A percentile compares a stretch with the other conserved stretches of the same genome.
These are phyloP conservation scores for Drosophila lacicola DNA, from an alignment of 2,888 invertebrate species.

Conservation along the genomic window DNA sequence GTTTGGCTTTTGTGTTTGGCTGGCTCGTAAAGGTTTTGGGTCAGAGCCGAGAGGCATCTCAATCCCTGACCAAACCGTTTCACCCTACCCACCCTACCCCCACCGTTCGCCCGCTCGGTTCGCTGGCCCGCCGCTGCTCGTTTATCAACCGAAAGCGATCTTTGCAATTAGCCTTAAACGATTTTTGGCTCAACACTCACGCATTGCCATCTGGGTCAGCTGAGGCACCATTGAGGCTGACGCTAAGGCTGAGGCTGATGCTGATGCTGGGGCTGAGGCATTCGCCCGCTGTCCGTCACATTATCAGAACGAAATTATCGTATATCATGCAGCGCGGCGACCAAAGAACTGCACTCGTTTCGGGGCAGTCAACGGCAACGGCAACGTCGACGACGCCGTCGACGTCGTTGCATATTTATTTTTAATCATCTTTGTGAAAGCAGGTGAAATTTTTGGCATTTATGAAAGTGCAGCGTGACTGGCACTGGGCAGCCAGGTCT, in stretches of 20 bases:
- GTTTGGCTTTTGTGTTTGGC: constrained; percentile 16
- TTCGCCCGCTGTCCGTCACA: constrained; percentile 72
- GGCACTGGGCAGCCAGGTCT: constrained; percentile 40
- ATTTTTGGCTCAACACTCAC: constrained; percentile 80
- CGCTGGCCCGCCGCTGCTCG: constrained; percentile 40
- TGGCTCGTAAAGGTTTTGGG: constrained; percentile 73
- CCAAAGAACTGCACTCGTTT: constrained; percentile 67
- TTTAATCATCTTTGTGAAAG: constrained; percentile 83
- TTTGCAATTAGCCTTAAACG: constrained; percentile 83
- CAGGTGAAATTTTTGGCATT: constrained; percentile 83
- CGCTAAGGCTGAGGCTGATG: constrained; percentile 1
- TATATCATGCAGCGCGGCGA: constrained; percentile 71
- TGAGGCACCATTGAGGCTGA: constrained; percentile 3
- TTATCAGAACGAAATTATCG: constrained; percentile 81
- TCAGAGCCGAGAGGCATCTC: constrained; percentile 67
- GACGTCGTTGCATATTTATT: constrained; percentile 75
- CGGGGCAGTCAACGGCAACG: constrained; percentile 29
- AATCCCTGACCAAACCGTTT: constrained; percentile 51
- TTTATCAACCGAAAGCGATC: constrained; percentile 81
- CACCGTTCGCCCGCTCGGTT: constrained; percentile 18
- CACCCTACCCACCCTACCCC: constrained; percentile 37
- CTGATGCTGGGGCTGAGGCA: constrained; percentile 4
- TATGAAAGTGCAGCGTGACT: constrained; percentile 82
- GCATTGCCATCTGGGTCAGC: constrained; percentile 77
- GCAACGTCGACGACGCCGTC: constrained; percentile 37